phyloP scores from a whole-genome alignment of 2,888 invertebrate genomes.

The Heliothis peltigera region DNA sequence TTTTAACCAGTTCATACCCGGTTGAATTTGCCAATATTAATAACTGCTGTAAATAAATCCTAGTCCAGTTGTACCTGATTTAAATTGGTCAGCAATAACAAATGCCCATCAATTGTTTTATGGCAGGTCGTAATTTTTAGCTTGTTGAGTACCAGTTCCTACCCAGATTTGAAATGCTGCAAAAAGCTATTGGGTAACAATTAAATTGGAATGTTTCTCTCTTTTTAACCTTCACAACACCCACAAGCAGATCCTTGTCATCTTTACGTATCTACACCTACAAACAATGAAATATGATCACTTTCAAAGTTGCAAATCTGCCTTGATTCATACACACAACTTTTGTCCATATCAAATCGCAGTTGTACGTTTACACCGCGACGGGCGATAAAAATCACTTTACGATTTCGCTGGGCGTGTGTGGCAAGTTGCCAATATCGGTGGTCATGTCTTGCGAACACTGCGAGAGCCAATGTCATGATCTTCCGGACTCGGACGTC shows the following conservation, averaged over 20 bases:
- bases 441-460: constrained; percentile 54
- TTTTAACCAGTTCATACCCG: constrained; percentile 35
- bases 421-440: constrained; percentile 63
- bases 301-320: constrained; percentile 9
- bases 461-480: constrained; percentile 67
- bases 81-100: constrained; percentile 37
- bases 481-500: constrained; percentile 58
- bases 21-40: constrained; percentile 44
- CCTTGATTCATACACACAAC: constrained; percentile 20
- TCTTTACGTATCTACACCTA: not conserved
- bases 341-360: constrained; percentile 60
- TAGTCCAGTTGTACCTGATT: constrained; percentile 21
- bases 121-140: constrained; percentile 11
- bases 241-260: not conserved
- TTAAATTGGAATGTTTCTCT: not conserved
- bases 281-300: constrained; percentile 10
- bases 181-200: not conserved
- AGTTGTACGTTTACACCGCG: constrained; percentile 54
- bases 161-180: not conserved
- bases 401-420: constrained; percentile 55
- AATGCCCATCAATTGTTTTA: constrained; percentile 24
- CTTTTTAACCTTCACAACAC: not conserved
- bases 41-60: constrained; percentile 34
- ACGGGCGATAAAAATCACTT: constrained; percentile 63
- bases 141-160: constrained; percentile 1